Evolutionary conservation across 2,797 vertebrate species (phyloP).

Genomic region (Salarias fasciatus): DNA sequence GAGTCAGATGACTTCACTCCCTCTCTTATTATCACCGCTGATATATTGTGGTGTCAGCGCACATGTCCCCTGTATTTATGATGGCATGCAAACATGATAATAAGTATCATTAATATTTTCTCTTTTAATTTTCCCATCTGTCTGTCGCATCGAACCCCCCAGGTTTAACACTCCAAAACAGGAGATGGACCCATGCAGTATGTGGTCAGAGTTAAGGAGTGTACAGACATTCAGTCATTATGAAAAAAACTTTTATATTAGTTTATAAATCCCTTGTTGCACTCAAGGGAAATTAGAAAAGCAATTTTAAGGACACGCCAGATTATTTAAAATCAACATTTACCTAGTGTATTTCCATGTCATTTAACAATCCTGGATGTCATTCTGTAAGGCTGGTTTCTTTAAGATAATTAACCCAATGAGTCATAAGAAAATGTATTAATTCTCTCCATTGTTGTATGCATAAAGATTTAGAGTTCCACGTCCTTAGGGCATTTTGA

Average conservation of each 20-base stretch:
- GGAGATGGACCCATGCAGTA: not conserved
- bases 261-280: too few species aligned
- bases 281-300: too few species aligned
- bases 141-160: not conserved
- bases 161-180: not conserved
- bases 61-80: constrained; percentile 34
- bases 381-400: constrained; percentile 6
- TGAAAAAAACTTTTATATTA: too few species aligned
- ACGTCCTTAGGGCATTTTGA: too few species aligned
- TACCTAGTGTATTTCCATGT: too few species aligned
- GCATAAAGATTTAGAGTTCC: not conserved
- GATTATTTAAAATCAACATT: too few species aligned
- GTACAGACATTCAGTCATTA: too few species aligned
- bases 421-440: constrained; percentile 32
- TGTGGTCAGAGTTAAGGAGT: not conserved
- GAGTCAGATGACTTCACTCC: constrained; percentile 56
- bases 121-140: not conserved
- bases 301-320: too few species aligned
- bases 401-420: constrained; percentile 45
- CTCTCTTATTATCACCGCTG: constrained; percentile 46
- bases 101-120: constrained; percentile 27
- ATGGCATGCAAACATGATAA: constrained; percentile 24
- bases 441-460: not conserved
- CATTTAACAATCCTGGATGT: too few species aligned
- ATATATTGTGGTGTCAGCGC: constrained; percentile 34